A percentile compares a stretch with the other conserved stretches of the same genome.
Evolutionary conservation across 2,797 vertebrate genomes (phyloP).

Genomic region (Coregonus ussuriensis): DNA sequence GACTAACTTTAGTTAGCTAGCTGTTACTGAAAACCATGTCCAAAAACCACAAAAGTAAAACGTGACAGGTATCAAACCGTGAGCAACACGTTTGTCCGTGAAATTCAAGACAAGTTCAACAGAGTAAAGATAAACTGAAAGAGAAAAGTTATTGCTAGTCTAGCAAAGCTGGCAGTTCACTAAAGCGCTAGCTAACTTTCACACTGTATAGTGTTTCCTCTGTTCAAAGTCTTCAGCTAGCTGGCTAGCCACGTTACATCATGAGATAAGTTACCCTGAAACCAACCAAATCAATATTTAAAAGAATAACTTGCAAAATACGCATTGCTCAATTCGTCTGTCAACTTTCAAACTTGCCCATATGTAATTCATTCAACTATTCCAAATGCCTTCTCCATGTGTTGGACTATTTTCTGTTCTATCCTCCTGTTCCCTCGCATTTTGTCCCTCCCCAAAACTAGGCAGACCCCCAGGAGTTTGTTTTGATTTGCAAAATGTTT

Average conservation of each 20-base stretch:
- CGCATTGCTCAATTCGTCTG: constrained; percentile 28
- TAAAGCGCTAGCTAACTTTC: background rate
- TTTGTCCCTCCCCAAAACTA: constrained; percentile 4
- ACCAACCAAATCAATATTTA: constrained; percentile 33
- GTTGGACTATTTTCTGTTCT: constrained; percentile 15
- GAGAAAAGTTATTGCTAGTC: background rate
- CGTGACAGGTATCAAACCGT: constrained; percentile 54
- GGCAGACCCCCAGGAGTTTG: constrained; percentile 5
- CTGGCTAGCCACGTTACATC: background rate
- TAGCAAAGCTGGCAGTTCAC: background rate
- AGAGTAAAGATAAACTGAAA: background rate
- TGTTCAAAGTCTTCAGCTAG: background rate
- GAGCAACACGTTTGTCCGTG: background rate
- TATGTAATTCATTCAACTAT: constrained; percentile 9
- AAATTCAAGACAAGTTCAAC: background rate
- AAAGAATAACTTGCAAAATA: background rate
- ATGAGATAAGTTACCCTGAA: background rate
- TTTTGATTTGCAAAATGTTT: constrained; percentile 3
- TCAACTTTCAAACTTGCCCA: constrained; percentile 25
- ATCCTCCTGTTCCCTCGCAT: background rate
- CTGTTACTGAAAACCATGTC: constrained; percentile 56
- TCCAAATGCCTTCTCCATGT: constrained; percentile 30
- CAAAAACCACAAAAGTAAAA: constrained; percentile 19
- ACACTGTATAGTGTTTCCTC: background rate
- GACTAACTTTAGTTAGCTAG: background rate